Conservation (phyloP, 2,113 vertebrate species). For the Engystomops pustulosus region DNA sequence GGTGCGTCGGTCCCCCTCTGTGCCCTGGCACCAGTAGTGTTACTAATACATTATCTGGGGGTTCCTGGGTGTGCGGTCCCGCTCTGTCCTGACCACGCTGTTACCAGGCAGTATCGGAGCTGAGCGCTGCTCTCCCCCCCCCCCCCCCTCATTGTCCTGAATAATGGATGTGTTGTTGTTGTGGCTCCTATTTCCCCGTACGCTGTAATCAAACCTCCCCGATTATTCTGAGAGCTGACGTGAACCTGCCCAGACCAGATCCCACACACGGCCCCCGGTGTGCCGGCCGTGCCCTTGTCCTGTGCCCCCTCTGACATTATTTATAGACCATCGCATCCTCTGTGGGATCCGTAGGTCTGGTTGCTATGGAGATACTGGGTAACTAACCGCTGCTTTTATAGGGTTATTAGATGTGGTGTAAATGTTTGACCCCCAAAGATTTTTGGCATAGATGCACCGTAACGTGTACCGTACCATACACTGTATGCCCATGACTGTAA, state of each 20-base stretch:
- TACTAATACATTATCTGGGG: not conserved
- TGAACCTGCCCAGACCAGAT: not conserved
- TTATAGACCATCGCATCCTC: too few species aligned
- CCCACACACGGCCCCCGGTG: not conserved
- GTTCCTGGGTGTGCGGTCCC: not conserved
- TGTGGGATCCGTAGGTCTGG: too few species aligned
- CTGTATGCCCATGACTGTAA: too few species aligned
- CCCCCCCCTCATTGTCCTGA: not conserved
- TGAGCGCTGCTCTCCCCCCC: not conserved
- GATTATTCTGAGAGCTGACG: not conserved
- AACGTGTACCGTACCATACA: too few species aligned
- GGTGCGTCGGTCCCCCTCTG: not conserved
- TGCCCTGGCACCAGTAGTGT: not conserved
- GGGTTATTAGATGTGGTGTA: too few species aligned
- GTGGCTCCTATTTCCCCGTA: not conserved
- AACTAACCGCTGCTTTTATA: too few species aligned
- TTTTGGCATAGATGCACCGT: too few species aligned
- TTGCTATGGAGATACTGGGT: too few species aligned
- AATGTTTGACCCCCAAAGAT: too few species aligned
- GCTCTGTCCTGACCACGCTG: not conserved
- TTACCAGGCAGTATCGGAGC: not conserved
- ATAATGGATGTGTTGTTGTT: constrained; percentile 4
- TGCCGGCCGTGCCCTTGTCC: not conserved
- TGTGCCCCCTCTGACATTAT: too few species aligned
- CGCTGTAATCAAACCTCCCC: constrained; percentile 26